These are phyloP conservation scores for Holothuria scabra DNA, from an alignment of 53 echinoderm and acorn worm genomes.

Conservation along the genomic window DNA sequence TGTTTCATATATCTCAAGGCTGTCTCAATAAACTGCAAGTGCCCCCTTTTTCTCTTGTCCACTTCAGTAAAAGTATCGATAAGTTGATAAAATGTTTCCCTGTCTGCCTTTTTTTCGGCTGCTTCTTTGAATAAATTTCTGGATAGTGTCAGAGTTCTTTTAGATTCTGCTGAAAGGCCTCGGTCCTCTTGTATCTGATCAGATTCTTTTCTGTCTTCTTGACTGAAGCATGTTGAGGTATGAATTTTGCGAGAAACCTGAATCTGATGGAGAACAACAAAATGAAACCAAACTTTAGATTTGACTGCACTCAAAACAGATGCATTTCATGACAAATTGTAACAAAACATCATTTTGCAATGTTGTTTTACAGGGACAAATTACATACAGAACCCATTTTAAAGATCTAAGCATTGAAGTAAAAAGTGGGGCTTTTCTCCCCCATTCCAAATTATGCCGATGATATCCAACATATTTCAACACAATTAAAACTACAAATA, in stretches of 20 bases:
- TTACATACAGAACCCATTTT: no score
- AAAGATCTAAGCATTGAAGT: no score
- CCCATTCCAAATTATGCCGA: no score
- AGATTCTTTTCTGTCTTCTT: slow-evolving; percentile 21
- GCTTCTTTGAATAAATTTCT: slow-evolving; percentile 40
- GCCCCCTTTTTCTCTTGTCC: slow-evolving; percentile 87
- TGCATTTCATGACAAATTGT: no score
- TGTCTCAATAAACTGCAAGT: slow-evolving; percentile 91
- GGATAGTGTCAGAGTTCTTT: slow-evolving; percentile 29
- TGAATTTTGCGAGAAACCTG: not conserved
- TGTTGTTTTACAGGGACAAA: no score
- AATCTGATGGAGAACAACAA: not conserved
- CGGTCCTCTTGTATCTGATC: not conserved
- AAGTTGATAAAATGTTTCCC: slow-evolving; percentile 43
- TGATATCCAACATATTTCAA: no score
- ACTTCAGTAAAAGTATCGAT: slow-evolving; percentile 70
- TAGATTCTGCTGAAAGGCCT: slow-evolving; percentile 9
- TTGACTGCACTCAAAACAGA: no score
- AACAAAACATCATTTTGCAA: no score
- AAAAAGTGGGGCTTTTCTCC: no score
- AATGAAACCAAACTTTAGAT: not conserved
- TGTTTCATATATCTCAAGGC: slow-evolving; percentile 85
- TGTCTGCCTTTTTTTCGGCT: not conserved
- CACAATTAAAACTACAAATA: no score
- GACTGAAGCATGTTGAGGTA: not conserved